phyloP scores from a whole-genome alignment of 2,113 vertebrate genomes.

The Trachemys scripta region DNA sequence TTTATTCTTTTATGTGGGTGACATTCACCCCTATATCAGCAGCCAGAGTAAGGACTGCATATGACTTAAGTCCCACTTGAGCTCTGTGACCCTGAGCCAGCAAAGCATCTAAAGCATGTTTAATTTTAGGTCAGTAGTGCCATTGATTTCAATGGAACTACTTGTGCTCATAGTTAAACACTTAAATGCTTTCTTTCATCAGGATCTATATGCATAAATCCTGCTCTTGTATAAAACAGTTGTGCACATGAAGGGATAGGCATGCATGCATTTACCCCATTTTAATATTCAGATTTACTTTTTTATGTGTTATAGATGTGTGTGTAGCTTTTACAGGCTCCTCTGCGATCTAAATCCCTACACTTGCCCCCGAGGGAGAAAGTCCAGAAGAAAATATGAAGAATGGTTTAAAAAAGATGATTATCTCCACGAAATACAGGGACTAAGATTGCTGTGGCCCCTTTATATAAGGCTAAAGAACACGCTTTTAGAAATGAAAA shows the following conservation, averaged over 20 bases:
- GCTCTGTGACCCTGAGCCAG: background rate
- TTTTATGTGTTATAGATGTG: background rate
- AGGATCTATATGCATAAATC: background rate
- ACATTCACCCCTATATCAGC: background rate
- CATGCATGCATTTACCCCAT: background rate
- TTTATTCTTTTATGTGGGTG: background rate
- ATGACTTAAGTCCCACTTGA: background rate
- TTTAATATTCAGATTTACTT: background rate
- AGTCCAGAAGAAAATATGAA: background rate
- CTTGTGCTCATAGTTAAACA: fast-evolving
- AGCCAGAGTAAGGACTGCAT: background rate
- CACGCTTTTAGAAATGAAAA: background rate
- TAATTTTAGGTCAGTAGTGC: background rate
- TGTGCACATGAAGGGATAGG: background rate
- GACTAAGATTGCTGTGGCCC: background rate
- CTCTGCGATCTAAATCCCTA: background rate
- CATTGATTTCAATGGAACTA: background rate
- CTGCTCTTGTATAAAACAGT: slow-evolving; percentile 1
- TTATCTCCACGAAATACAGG: background rate
- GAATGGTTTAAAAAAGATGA: background rate
- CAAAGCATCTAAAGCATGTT: background rate
- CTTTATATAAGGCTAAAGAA: background rate
- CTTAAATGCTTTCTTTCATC: slow-evolving; percentile 11
- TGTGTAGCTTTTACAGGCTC: background rate
- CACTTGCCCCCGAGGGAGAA: background rate